Base-by-base conservation (phyloP, 2,888 invertebrate species). In the Drosophila tripunctata region DNA sequence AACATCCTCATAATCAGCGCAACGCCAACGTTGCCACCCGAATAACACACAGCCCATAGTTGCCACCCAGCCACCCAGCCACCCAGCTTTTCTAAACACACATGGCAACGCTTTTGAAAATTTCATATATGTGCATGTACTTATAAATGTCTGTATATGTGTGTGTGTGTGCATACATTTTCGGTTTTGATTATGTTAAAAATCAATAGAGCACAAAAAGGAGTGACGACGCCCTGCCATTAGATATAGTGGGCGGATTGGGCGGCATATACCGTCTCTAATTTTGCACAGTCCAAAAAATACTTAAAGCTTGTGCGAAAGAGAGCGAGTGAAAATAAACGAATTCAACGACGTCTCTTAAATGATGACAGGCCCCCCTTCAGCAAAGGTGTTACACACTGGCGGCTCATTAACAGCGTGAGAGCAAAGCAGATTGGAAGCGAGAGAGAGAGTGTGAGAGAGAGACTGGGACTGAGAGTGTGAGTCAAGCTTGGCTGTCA, bases 161-260 rank as follows among this genome's bases (percentile, higher is more conserved):
- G 19, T 56, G 68, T 54, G 45, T 74, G 52, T 75, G 70, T 75
- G 78, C 78, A 77, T 75, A 84, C 78, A 87, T 84, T 82, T 82
- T 67, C 71, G 80, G 74, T 76, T 86, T 86, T 89, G 83, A 89
- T 88, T 89, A 84, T 90, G 88, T 88, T 90, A 88, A 90, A 89
- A 89, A 90, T 89, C 90, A 90, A 89, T 90, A 90, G 86, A 88
- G 84, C 88, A 87, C 88, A 87, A 87, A 85, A 87, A 87, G 86
- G 86, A 86, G 78, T 82, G 78, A 83, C 71, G 77, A 74, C 69
- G 78, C 70, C 75, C 70, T 47, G 50, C 60, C 58, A 38, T 44
- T 36, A 31, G 14, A 44, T 30, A 44, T 21, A 66, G 24, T 40
- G 30, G 41, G 30, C 36, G 57, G 24, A n/a, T n/a, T n/a, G n/a